These are phyloP conservation scores for Melitaea cinxia DNA, from an alignment of 1,140 invertebrate genomes.

Conservation along the genomic window DNA sequence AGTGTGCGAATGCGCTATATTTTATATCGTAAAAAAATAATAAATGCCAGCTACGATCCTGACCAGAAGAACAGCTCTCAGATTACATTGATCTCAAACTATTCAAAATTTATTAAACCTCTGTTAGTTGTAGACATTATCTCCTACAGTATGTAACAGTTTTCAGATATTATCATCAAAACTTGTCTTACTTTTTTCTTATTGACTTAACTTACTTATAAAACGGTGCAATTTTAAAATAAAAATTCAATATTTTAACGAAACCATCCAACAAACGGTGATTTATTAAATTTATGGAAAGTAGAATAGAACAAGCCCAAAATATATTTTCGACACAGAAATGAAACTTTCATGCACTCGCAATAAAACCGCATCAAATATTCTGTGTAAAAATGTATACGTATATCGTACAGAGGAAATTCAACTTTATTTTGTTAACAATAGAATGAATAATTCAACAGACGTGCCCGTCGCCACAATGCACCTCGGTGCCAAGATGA, in stretches of 20 bases:
- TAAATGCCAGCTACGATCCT: too few relatives aligned
- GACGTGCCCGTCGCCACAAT: slow-evolving; percentile 89
- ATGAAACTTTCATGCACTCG: slow-evolving; percentile 31
- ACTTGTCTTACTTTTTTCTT: too few relatives aligned
- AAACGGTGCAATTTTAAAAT: not conserved
- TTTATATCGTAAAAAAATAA: too few relatives aligned
- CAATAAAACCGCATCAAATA: slow-evolving; percentile 29
- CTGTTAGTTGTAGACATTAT: too few relatives aligned
- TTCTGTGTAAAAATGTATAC: slow-evolving; percentile 24
- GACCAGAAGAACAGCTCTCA: too few relatives aligned
- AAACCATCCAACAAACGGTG: not conserved
- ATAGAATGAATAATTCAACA: slow-evolving; percentile 67
- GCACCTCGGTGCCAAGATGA: slow-evolving; percentile 90
- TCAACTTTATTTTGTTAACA: slow-evolving; percentile 24
- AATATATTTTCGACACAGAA: slow-evolving; percentile 30
- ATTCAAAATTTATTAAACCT: too few relatives aligned
- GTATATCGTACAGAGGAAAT: slow-evolving; percentile 10
- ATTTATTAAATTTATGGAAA: slow-evolving; percentile 19
- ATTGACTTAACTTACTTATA: too few relatives aligned
- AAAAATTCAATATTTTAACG: not conserved
- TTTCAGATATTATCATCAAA: too few relatives aligned
- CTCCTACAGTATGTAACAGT: too few relatives aligned
- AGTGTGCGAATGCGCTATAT: too few relatives aligned
- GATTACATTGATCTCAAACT: too few relatives aligned
- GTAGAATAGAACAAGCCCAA: slow-evolving; percentile 19